Evolutionary conservation across 23 tunicate genomes (phyloP).

Genomic region (Styela plicata): DNA sequence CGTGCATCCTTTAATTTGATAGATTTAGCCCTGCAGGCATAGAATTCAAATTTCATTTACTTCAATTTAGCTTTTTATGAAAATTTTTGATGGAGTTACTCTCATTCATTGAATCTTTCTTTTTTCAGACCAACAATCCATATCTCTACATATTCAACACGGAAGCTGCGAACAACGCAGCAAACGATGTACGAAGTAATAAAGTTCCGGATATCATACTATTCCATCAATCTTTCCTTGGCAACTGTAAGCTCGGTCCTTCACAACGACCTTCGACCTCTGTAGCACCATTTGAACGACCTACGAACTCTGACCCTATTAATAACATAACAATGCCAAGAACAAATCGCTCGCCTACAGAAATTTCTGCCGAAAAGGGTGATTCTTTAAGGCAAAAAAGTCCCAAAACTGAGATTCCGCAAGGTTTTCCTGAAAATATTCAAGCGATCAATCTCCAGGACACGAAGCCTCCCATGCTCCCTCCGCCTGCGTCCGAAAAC

Average conservation of each 20-base stretch:
- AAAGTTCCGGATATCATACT: conserved; percentile 44
- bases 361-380: background rate
- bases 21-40: too few relatives aligned
- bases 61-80: too few relatives aligned
- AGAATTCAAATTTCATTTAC: too few relatives aligned
- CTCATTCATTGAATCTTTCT: too few relatives aligned
- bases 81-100: too few relatives aligned
- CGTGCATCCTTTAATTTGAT: too few relatives aligned
- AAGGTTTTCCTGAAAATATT: background rate
- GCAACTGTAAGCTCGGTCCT: conserved; percentile 57
- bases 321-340: conserved; percentile 7
- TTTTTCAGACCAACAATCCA: conserved; percentile 28
- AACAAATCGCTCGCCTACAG: conserved; percentile 15
- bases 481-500: background rate
- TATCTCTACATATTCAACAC: conserved; percentile 71
- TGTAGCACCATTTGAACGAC: background rate
- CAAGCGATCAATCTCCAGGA: conserved; percentile 15
- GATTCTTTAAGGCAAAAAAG: background rate
- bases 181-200: conserved; percentile 32
- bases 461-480: conserved; percentile 6
- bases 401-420: background rate
- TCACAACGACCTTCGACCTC: conserved; percentile 27
- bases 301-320: background rate
- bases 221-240: conserved; percentile 55
- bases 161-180: conserved; percentile 66